Evolutionary conservation across 2,888 invertebrate genomes (phyloP).

Genomic region (Laspeyria flexula): DNA sequence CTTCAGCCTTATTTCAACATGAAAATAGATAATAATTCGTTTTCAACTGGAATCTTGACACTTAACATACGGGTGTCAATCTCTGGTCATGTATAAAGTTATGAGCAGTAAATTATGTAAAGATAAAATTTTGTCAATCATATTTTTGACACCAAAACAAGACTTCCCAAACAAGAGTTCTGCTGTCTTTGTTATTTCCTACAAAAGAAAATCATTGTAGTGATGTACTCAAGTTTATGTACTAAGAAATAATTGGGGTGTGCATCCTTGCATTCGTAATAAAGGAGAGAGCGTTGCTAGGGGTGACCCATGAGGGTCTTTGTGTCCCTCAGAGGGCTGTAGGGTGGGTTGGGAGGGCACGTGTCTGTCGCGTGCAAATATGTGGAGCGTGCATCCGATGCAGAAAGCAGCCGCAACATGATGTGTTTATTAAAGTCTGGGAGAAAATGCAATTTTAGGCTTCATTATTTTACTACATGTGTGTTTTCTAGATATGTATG

Average conservation of each 20-base stretch:
- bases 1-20: too few relatives aligned
- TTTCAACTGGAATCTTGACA: too few relatives aligned
- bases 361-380: slow-evolving; percentile 60
- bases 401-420: slow-evolving; percentile 49
- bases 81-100: too few relatives aligned
- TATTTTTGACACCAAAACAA: too few relatives aligned
- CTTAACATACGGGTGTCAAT: too few relatives aligned
- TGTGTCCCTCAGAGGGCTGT: slow-evolving; percentile 35
- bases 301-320: slow-evolving; percentile 35
- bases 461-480: slow-evolving; percentile 23
- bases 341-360: slow-evolving; percentile 26
- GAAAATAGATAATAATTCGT: too few relatives aligned
- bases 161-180: too few relatives aligned
- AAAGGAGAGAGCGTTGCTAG: slow-evolving; percentile 41
- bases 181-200: neutral
- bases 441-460: slow-evolving; percentile 41
- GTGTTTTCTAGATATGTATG: neutral
- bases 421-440: slow-evolving; percentile 62
- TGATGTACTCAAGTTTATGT: slow-evolving; percentile 21
- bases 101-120: too few relatives aligned
- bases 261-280: slow-evolving; percentile 55
- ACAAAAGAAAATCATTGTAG: neutral
- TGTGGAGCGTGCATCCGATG: slow-evolving; percentile 57
- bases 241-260: slow-evolving; percentile 40
- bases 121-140: too few relatives aligned